Percentiles rank a stretch among this genome's conserved stretches.
Conservation (phyloP, 2,113 vertebrate genomes). For the Toxostoma redivivum region DNA sequence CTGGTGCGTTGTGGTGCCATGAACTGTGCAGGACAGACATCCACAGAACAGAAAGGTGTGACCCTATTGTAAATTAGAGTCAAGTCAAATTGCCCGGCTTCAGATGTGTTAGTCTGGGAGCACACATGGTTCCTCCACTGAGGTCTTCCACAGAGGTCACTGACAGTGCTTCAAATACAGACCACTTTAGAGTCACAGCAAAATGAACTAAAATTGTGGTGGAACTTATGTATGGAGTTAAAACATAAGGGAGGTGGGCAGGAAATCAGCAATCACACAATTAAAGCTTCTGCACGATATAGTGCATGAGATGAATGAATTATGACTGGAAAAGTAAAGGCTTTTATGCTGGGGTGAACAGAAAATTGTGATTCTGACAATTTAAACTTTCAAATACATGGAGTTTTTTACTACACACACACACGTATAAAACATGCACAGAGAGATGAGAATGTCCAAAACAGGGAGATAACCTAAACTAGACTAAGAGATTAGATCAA, state of each 20-base stretch:
- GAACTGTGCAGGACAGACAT: neutral
- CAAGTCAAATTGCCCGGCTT: neutral
- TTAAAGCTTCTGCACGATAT: neutral
- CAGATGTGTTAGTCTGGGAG: neutral
- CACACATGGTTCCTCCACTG: neutral
- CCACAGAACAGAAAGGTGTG: neutral
- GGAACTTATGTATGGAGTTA: neutral
- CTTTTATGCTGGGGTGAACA: neutral
- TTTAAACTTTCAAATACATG: neutral
- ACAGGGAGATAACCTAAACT: neutral
- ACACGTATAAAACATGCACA: neutral
- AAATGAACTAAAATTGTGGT: neutral
- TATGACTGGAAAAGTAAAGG: neutral
- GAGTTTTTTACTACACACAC: neutral
- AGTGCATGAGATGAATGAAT: neutral
- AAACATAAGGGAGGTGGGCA: neutral
- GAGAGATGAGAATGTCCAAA: neutral
- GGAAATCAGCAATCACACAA: neutral
- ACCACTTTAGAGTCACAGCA: neutral
- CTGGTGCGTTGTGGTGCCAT: fast-evolving
- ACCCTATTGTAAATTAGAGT: neutral
- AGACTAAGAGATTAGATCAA: neutral
- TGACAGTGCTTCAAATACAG: neutral
- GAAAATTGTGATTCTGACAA: neutral
- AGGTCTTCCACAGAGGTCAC: neutral